phyloP scores from a whole-genome alignment of 2,888 invertebrate species.

The Acanthosoma haemorrhoidale region DNA sequence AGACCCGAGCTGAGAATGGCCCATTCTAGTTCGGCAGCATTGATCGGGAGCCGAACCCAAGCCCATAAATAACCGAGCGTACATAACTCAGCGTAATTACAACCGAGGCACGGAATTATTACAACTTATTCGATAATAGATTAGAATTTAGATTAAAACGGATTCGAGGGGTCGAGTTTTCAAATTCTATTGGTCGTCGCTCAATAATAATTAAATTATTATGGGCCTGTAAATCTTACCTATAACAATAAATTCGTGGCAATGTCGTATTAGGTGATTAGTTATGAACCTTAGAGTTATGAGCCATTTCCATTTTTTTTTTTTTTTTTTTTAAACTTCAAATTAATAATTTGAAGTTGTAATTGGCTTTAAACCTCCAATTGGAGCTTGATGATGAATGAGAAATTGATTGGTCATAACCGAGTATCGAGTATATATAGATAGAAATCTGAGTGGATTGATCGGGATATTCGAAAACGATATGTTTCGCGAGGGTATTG shows the following conservation, averaged over 20 bases:
- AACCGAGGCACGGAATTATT: not conserved
- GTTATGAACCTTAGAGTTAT: not conserved
- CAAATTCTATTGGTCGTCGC: not conserved
- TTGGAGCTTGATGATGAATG: not conserved
- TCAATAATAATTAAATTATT: conserved; percentile 2
- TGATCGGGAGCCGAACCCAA: not conserved
- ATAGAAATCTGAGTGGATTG: no score
- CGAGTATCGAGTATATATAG: no score
- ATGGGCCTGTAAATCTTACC: not conserved
- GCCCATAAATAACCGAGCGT: conserved; percentile 1
- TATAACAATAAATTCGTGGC: not conserved
- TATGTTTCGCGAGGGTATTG: no score
- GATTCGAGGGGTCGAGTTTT: not conserved
- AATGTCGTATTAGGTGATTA: not conserved
- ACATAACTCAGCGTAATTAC: not conserved
- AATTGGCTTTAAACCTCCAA: not conserved
- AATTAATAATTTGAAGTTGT: not conserved
- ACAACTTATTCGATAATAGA: conserved; percentile 4
- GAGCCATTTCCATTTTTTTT: not conserved
- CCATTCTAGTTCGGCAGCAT: not conserved
- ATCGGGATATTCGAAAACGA: no score
- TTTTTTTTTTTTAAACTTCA: no score
- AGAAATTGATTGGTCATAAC: not conserved
- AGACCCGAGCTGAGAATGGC: not conserved
- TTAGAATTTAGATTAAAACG: conserved; percentile 16